A percentile compares a stretch with the other conserved stretches of the same genome.
These are phyloP conservation scores for Eulemur macaco DNA, from an alignment of 2,113 vertebrate species.

Conservation along the genomic window DNA sequence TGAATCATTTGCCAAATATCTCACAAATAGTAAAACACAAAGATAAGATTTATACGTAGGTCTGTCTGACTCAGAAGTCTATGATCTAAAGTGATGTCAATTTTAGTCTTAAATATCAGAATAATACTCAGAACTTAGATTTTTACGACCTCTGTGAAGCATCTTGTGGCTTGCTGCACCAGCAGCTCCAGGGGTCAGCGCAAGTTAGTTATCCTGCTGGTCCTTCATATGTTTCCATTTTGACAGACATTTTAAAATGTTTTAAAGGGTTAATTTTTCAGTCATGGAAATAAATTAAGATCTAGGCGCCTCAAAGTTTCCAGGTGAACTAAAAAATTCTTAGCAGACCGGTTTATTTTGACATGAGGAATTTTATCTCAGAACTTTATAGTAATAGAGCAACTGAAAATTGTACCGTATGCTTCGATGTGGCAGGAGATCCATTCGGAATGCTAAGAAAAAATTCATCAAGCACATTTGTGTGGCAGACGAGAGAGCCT, in stretches of 20 bases:
- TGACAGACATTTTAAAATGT: background rate
- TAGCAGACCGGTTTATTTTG: background rate
- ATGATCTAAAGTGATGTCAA: background rate
- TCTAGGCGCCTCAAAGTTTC: background rate
- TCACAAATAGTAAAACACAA: background rate
- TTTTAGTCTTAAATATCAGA: background rate
- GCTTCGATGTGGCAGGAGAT: background rate
- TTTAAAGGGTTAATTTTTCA: background rate
- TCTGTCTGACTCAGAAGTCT: background rate
- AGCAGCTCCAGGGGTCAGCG: fast-evolving
- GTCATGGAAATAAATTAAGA: background rate
- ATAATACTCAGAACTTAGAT: background rate
- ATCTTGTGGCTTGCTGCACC: background rate
- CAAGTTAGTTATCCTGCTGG: background rate
- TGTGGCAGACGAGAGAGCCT: background rate
- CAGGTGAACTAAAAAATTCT: background rate
- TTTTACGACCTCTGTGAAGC: background rate
- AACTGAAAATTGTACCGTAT: background rate
- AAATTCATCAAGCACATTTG: background rate
- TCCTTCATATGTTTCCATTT: background rate
- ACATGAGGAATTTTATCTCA: background rate
- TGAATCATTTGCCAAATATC: background rate
- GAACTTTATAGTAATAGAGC: background rate
- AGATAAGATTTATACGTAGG: background rate
- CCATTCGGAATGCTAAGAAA: background rate